A percentile compares a stretch with the other conserved stretches of the same genome.
phyloP scores from a whole-genome alignment of 2,797 vertebrate species.

The Phoxinus dragarum region DNA sequence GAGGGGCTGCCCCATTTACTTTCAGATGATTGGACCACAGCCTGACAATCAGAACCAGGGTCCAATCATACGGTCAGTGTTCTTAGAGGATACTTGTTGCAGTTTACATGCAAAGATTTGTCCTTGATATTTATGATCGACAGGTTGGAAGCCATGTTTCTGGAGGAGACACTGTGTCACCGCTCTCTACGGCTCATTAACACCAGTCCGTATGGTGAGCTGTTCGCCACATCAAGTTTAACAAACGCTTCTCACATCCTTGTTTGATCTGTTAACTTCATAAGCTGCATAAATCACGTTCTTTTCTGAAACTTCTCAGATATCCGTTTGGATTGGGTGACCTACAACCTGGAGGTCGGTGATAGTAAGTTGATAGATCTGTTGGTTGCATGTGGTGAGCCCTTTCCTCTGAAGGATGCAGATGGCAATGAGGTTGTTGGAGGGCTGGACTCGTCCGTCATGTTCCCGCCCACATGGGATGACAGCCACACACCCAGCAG shows the following conservation, averaged over 20 bases:
- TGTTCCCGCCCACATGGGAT: constrained; percentile 54
- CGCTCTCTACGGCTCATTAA: constrained; percentile 87
- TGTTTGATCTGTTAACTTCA: background rate
- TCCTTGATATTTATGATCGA: background rate
- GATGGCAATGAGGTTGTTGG: constrained; percentile 76
- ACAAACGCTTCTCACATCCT: background rate
- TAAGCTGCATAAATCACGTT: background rate
- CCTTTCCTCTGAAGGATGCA: constrained; percentile 80
- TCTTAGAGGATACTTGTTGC: background rate
- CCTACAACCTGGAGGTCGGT: constrained; percentile 77
- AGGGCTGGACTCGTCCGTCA: constrained; percentile 51
- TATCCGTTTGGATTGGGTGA: constrained; percentile 91
- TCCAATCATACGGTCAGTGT: constrained; percentile 79
- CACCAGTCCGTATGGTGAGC: constrained; percentile 86
- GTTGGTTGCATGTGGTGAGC: constrained; percentile 80
- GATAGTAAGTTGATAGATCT: constrained; percentile 84
- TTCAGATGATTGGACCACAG: constrained; percentile 83
- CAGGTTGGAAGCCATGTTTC: constrained; percentile 89
- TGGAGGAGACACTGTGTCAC: constrained; percentile 83
- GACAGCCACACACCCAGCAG: constrained; percentile 63
- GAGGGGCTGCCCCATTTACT: constrained; percentile 90
- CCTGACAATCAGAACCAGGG: constrained; percentile 71
- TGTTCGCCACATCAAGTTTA: background rate
- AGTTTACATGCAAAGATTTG: background rate
- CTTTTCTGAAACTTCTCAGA: constrained; percentile 73